phyloP scores from a whole-genome alignment of 2,888 invertebrate genomes.

The Drosophila flavopinicola region DNA sequence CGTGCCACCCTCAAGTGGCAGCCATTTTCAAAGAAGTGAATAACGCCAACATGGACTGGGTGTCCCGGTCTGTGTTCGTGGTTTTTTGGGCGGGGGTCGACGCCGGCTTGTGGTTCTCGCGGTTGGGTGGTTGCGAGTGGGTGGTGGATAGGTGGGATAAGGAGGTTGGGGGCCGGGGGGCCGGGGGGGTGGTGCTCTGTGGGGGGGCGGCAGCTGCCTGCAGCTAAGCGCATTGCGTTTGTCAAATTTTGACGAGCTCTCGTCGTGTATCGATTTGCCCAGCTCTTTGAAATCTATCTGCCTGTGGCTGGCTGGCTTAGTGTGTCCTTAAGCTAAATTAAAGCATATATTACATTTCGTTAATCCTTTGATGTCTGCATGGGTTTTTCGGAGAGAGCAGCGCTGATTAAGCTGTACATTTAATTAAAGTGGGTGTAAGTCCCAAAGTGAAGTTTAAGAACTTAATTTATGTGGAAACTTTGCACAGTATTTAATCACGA shows the following conservation, averaged over 20 bases:
- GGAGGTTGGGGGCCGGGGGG: constrained; percentile 7
- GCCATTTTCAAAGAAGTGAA: constrained; percentile 13
- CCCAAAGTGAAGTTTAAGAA: constrained; percentile 12
- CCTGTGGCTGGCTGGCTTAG: constrained; percentile 31
- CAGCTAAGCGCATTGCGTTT: constrained; percentile 74
- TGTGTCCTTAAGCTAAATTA: constrained; percentile 57
- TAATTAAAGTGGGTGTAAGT: constrained; percentile 27
- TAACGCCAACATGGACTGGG: constrained; percentile 12
- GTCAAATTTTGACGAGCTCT: constrained; percentile 64
- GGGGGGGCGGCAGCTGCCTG: constrained; percentile 50
- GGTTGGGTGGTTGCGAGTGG: too few relatives aligned
- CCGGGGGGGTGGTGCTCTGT: constrained; percentile 10
- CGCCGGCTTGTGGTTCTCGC: constrained; percentile 18
- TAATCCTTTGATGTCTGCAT: constrained; percentile 72
- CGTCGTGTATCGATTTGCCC: constrained; percentile 54
- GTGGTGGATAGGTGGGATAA: too few relatives aligned
- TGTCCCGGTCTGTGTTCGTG: constrained; percentile 44
- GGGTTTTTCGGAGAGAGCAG: constrained; percentile 9
- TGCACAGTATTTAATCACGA: constrained; percentile 5
- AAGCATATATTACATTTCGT: constrained; percentile 69
- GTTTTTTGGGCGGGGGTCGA: constrained; percentile 18
- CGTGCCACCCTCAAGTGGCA: constrained; percentile 1
- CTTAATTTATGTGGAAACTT: neutral
- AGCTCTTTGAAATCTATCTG: constrained; percentile 60
- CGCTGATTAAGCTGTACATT: constrained; percentile 62